These are phyloP conservation scores for Paramormyrops hopkinsi DNA, from an alignment of 2,797 vertebrate species.

Conservation along the genomic window DNA sequence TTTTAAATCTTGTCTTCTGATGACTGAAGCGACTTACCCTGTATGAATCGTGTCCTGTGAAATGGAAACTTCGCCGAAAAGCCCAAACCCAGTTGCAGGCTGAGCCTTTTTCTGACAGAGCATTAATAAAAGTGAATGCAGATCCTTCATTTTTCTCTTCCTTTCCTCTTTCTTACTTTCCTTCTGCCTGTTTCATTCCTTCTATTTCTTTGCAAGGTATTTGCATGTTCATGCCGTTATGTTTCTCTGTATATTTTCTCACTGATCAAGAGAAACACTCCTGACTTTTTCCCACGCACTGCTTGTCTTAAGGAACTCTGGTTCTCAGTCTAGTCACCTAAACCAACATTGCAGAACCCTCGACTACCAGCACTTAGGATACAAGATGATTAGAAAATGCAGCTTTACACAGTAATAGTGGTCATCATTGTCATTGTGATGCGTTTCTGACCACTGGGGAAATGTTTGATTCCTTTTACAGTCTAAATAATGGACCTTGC, in stretches of 20 bases:
- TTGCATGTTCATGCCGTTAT: not conserved
- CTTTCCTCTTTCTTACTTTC: not conserved
- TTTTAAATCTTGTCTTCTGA: slow-evolving; percentile 36
- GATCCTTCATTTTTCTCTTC: not conserved
- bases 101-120: slow-evolving; percentile 34
- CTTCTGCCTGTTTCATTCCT: not conserved
- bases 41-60: slow-evolving; percentile 13
- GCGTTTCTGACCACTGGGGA: not conserved
- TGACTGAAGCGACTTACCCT: slow-evolving; percentile 23
- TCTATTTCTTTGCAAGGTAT: not conserved
- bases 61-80: slow-evolving; percentile 39
- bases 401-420: not conserved
- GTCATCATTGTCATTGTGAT: not conserved
- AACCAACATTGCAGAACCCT: not conserved
- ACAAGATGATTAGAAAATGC: not conserved
- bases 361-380: not conserved
- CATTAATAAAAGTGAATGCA: slow-evolving; percentile 38
- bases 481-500: not conserved
- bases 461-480: slow-evolving; percentile 7
- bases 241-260: not conserved
- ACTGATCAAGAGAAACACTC: no score
- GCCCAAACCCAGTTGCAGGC: slow-evolving; percentile 26
- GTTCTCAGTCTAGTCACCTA: not conserved
- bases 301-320: not conserved
- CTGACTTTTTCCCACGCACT: not conserved